Evolutionary conservation across 2,888 invertebrate genomes (phyloP).

Genomic region (Strigamia transsilvanica): DNA sequence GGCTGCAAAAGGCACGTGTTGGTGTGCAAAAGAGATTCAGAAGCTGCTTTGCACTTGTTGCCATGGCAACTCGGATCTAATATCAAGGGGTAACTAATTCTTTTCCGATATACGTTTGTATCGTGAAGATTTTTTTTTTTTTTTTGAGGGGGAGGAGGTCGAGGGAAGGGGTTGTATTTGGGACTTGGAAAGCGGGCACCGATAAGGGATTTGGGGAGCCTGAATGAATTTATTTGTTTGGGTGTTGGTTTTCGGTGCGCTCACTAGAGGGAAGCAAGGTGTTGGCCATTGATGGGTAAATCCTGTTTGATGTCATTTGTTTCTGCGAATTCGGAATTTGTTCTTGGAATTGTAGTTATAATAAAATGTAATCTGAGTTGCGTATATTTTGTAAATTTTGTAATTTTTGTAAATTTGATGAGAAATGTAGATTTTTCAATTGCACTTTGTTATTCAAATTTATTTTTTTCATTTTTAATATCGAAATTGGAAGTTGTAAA

Average conservation of each 20-base stretch:
- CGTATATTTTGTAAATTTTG: too few relatives aligned
- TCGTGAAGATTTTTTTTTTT: neutral
- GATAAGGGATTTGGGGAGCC: neutral
- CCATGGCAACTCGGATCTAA: neutral
- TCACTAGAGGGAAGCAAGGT: neutral
- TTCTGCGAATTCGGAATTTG: neutral
- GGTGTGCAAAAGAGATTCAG: conserved; percentile 8
- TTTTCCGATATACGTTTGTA: conserved; percentile 3
- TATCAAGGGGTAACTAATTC: conserved; percentile 3
- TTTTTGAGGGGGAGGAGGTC: neutral
- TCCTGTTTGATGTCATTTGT: neutral
- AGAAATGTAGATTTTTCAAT: too few relatives aligned
- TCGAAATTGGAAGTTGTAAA: too few relatives aligned
- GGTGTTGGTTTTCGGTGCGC: neutral
- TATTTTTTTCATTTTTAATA: too few relatives aligned
- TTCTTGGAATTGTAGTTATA: too few relatives aligned
- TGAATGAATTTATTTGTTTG: neutral
- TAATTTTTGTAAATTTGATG: too few relatives aligned
- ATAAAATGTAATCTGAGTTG: too few relatives aligned
- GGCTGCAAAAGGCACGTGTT: neutral
- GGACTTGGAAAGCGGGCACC: neutral
- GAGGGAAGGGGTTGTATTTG: neutral
- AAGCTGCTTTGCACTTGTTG: neutral
- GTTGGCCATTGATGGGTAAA: neutral
- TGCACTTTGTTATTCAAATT: too few relatives aligned